Evolutionary conservation across 92 coral and sea anemone species (phyloP).

Genomic region (Epizoanthus fatuus): DNA sequence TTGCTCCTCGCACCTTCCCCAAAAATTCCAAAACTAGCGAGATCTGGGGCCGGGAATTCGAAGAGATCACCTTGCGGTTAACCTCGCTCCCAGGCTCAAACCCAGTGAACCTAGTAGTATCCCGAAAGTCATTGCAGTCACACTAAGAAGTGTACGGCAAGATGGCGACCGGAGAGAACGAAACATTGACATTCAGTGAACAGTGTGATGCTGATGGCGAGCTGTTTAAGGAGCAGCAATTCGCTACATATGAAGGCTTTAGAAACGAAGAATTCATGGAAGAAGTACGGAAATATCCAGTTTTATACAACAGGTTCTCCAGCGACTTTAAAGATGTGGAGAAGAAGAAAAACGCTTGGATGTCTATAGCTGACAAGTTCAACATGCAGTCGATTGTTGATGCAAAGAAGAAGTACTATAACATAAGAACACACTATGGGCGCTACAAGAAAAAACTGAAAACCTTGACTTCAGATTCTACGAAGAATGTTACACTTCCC

Average conservation of each 20-base stretch:
- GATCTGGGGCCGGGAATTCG: too few species aligned
- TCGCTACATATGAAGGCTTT: background rate
- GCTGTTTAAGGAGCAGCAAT: background rate
- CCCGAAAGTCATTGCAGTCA: constrained; percentile 21
- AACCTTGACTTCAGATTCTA: constrained; percentile 21
- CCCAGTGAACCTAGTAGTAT: background rate
- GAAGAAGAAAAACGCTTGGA: constrained; percentile 34
- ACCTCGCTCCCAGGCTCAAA: too few species aligned
- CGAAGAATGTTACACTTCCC: background rate
- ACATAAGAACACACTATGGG: constrained; percentile 40
- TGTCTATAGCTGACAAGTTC: constrained; percentile 24
- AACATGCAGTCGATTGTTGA: constrained; percentile 19
- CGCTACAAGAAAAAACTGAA: constrained; percentile 46
- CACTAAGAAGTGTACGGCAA: background rate
- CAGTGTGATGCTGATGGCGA: constrained; percentile 23
- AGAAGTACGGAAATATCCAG: constrained; percentile 41
- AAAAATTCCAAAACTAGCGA: too few species aligned
- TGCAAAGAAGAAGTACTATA: constrained; percentile 29
- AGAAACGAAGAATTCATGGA: constrained; percentile 42
- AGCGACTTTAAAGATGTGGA: constrained; percentile 25
- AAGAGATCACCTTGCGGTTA: too few species aligned
- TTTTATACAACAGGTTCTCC: constrained; percentile 23
- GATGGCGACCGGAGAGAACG: constrained; percentile 26
- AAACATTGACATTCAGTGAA: background rate
- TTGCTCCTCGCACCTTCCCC: too few species aligned